Conservation (phyloP, 1,140 invertebrate species). For the Diorhabda sublineata region DNA sequence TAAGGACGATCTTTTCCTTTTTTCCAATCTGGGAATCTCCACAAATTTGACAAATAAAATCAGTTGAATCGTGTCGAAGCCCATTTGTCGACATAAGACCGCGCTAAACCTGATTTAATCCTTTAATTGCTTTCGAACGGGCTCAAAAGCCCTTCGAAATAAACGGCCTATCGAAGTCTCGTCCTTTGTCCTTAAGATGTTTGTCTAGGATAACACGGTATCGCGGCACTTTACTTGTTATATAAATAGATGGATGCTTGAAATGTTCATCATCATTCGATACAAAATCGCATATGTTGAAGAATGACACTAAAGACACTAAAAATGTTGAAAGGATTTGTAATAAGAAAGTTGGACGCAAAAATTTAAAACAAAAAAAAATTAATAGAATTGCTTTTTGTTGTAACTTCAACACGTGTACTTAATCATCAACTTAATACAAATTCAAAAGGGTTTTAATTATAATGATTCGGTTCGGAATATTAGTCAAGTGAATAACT, state of each 20-base stretch:
- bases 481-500: no score
- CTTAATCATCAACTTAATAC: no score
- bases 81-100: not conserved
- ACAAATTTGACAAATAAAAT: not conserved
- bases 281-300: no score
- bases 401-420: no score
- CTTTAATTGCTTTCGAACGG: conserved; percentile 1
- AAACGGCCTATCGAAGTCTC: not conserved
- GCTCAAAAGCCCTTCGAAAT: conserved; percentile 1
- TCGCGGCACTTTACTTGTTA: not conserved
- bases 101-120: not conserved
- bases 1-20: no score
- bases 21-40: not conserved
- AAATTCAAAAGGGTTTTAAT: no score
- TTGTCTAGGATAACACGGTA: not conserved
- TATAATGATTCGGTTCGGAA: no score
- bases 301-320: no score
- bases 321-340: not conserved
- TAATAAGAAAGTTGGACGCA: not conserved
- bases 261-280: not conserved
- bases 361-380: no score
- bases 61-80: not conserved
- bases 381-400: no score
- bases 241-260: not conserved
- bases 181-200: conserved; percentile 1